These are phyloP conservation scores for Takifugu flavidus DNA, from an alignment of 2,113 vertebrate genomes.

Conservation along the genomic window DNA sequence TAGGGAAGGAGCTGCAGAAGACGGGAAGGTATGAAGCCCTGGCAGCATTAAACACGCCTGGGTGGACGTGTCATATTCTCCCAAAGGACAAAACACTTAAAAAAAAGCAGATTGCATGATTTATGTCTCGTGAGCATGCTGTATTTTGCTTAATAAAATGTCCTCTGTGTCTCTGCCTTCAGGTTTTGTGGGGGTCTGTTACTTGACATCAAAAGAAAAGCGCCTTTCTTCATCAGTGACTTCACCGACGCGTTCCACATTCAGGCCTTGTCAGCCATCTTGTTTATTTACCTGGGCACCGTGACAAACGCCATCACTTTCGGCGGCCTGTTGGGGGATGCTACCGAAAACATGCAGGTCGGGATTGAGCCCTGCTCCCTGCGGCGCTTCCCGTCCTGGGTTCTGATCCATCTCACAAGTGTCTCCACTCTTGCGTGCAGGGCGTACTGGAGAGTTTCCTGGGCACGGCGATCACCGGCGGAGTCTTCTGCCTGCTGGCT, in stretches of 20 bases:
- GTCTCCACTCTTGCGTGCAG: constrained; percentile 55
- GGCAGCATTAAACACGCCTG: neutral
- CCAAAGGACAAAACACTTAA: neutral
- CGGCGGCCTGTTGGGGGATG: constrained; percentile 93
- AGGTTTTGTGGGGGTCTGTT: constrained; percentile 96
- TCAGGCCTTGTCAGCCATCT: constrained; percentile 91
- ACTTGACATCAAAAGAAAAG: constrained; percentile 95
- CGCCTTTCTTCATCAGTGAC: constrained; percentile 90
- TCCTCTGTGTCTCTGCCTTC: neutral
- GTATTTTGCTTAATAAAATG: neutral
- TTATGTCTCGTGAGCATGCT: neutral
- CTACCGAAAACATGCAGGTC: constrained; percentile 99
- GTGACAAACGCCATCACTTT: constrained; percentile 99
- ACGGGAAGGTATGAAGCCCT: constrained; percentile 82
- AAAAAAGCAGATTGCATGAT: neutral
- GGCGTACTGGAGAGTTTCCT: constrained; percentile 97
- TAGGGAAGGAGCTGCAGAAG: constrained; percentile 85
- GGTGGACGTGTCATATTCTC: no score
- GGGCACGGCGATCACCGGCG: constrained; percentile 89
- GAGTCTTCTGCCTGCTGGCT: constrained; percentile 88
- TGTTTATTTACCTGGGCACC: constrained; percentile 97
- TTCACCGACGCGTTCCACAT: constrained; percentile 93
- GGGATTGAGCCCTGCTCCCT: constrained; percentile 14
- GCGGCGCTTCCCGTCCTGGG: neutral
- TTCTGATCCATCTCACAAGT: neutral